These are phyloP conservation scores for Busseola fusca DNA, from an alignment of 2,888 invertebrate species.

Conservation along the genomic window DNA sequence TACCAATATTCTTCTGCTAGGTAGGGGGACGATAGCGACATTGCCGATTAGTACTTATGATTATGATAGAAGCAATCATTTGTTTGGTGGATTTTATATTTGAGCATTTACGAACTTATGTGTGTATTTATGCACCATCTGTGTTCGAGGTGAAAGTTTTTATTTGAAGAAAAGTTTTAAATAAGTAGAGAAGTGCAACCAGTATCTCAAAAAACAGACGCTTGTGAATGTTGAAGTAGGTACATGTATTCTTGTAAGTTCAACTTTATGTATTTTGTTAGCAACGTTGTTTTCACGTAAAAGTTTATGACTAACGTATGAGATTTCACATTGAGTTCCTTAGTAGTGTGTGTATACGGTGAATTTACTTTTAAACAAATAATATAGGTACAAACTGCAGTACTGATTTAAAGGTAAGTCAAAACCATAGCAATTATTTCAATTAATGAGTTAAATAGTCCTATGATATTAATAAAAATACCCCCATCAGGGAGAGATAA, in stretches of 20 bases:
- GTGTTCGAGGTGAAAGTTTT: not conserved
- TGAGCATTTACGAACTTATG: not conserved
- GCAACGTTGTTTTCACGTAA: conserved; percentile 34
- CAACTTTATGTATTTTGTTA: conserved; percentile 33
- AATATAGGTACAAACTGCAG: not conserved
- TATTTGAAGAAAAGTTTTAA: conserved; percentile 4
- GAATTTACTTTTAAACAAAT: conserved; percentile 7
- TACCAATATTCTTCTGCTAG: not conserved
- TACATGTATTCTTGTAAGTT: conserved; percentile 18
- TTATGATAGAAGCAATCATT: not conserved
- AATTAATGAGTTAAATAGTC: not conserved
- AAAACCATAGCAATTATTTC: not conserved
- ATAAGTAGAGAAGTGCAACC: not conserved
- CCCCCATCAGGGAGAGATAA: not conserved
- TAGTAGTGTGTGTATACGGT: not conserved
- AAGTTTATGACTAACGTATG: conserved; percentile 40
- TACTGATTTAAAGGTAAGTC: not conserved
- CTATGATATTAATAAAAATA: not conserved
- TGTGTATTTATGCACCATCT: too few species aligned
- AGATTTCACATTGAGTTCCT: conserved; percentile 6
- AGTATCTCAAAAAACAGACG: conserved; percentile 17
- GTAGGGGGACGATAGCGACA: not conserved
- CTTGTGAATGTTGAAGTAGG: conserved; percentile 6
- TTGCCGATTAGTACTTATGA: not conserved
- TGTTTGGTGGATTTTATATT: not conserved